Evolutionary conservation across 2,888 invertebrate species (phyloP).

Genomic region (Trichacis sp.): DNA sequence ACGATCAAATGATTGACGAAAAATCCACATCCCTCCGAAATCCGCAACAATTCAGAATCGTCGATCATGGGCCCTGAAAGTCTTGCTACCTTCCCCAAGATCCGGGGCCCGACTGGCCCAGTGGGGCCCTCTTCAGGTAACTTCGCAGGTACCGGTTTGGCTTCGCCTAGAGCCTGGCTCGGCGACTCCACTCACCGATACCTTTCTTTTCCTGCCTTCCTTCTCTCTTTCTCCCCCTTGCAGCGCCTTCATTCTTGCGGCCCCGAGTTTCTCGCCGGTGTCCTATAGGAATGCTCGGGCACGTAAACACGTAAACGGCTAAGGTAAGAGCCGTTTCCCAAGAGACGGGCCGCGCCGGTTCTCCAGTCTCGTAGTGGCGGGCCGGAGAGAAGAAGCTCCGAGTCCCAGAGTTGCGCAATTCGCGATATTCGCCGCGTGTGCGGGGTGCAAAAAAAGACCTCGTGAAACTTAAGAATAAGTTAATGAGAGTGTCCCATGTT

Average conservation of each 20-base stretch:
- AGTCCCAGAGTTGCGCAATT: slow-evolving; percentile 26
- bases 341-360: slow-evolving; percentile 55
- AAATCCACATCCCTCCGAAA: too few relatives aligned
- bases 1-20: too few relatives aligned
- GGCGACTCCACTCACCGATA: neutral
- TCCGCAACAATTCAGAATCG: too few relatives aligned
- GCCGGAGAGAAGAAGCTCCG: slow-evolving; percentile 67
- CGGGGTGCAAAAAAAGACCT: slow-evolving; percentile 15
- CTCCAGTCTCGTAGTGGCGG: slow-evolving; percentile 66
- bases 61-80: too few relatives aligned
- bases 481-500: slow-evolving; percentile 39
- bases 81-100: too few relatives aligned
- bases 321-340: slow-evolving; percentile 43
- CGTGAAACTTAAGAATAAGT: too few relatives aligned
- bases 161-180: neutral
- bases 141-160: neutral
- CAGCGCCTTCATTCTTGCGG: slow-evolving; percentile 12
- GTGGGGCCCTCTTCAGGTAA: neutral
- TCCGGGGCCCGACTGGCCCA: neutral
- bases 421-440: slow-evolving; percentile 28
- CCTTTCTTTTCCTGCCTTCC: slow-evolving; percentile 34
- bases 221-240: slow-evolving; percentile 20
- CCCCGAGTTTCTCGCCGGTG: slow-evolving; percentile 28
- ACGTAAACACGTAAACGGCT: slow-evolving; percentile 33
- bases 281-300: slow-evolving; percentile 35